Base-by-base conservation (phyloP, 2,888 invertebrate species). In the Drosophila acutilabella region DNA sequence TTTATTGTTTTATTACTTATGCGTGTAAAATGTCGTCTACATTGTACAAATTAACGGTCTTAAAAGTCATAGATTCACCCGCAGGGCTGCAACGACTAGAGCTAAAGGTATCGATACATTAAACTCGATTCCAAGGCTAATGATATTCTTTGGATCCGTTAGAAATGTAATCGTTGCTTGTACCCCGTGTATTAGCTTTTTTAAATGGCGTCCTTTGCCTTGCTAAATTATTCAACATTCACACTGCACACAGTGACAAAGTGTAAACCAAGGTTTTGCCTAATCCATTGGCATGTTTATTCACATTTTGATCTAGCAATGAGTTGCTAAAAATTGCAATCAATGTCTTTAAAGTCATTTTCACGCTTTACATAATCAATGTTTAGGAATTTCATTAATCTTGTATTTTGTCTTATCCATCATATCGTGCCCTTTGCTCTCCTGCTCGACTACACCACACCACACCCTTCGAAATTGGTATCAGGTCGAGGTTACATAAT, bases 401-500 rank as follows among this genome's bases (percentile, higher is more conserved):
- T 54, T 44, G 54, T 54, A 54, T 44, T 44, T 1, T 33, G 33
- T 44, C 18, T 44, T 44, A 54, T 54, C 20, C 30, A 42, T 36
- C 20, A 54, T 44, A n/a, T 18, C n/a, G 33, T 30, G 16, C 56
- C 45, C 56, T 45, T 57, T 47, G 23, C 56, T 38, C 36, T 38
- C 36, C 45, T 23, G 53, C 20, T 40, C 16, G 8, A 47, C 72
- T 33, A 53, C 11, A 4, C 36, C 13, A 36, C 36, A 33, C 79
- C 74, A 74, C 74, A 74, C 74, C 74, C 64, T 60, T 47, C 33
- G 30, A 30, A 6, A 38, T 52, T 30, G 13, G 33, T 38, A 16
- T 45, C 57, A 26, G 45, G 50, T 54, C 70, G 74, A 75, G 74
- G 74, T 75, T 69, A 69, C 16, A 41, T 36, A 47, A 59, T 73